Evolutionary conservation across 2,797 vertebrate genomes (phyloP).

Genomic region (Trichosurus vulpecula): DNA sequence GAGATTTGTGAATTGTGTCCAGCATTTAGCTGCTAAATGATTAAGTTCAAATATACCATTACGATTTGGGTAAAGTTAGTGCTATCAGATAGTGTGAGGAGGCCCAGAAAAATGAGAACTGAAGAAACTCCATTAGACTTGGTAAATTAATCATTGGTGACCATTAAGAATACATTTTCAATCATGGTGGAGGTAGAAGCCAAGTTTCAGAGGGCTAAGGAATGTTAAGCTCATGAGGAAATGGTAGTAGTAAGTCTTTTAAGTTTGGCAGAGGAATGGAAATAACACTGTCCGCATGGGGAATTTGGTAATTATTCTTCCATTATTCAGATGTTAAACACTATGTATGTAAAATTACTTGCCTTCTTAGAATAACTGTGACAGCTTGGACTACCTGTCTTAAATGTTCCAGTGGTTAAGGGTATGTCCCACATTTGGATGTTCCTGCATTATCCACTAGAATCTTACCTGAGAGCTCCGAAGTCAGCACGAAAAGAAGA

Average conservation of each 20-base stretch:
- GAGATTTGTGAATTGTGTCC: conserved; percentile 21
- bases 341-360: background rate
- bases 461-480: background rate
- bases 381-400: background rate
- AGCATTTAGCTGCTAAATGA: conserved; percentile 20
- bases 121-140: background rate
- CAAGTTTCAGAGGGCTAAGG: background rate
- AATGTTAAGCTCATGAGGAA: background rate
- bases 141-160: background rate
- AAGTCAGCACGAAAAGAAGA: background rate
- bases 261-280: background rate
- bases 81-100: too few species aligned
- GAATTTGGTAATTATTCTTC: background rate
- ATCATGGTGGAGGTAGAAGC: background rate
- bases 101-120: background rate
- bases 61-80: background rate
- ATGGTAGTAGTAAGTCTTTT: background rate
- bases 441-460: background rate
- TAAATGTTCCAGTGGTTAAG: background rate
- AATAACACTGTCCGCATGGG: background rate
- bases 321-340: background rate
- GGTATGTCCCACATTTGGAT: background rate
- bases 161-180: background rate
- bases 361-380: background rate
- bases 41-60: conserved; percentile 5